These are phyloP conservation scores for Cacatua alba DNA, from an alignment of 2,113 vertebrate species.

Conservation along the genomic window DNA sequence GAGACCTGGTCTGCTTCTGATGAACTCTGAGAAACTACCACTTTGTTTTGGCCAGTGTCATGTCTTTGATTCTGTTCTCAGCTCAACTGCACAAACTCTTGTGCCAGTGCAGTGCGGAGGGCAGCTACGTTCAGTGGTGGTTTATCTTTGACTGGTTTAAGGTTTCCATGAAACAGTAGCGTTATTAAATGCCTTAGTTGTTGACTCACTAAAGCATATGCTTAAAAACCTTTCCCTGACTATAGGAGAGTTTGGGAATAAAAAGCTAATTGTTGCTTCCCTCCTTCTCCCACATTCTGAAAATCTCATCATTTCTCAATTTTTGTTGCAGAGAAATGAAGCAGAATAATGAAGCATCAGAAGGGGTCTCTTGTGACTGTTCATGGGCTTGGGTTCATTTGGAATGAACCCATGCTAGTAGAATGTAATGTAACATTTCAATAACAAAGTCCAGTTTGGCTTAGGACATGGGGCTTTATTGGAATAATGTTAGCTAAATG, in stretches of 20 bases:
- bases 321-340: not conserved
- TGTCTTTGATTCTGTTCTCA: not conserved
- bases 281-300: not conserved
- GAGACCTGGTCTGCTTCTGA: not conserved
- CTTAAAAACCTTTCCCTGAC: not conserved
- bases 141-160: not conserved
- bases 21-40: not conserved
- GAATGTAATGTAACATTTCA: not conserved
- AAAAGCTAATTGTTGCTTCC: not conserved
- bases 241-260: not conserved
- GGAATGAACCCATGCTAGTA: not conserved
- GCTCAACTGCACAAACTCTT: not conserved
- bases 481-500: not conserved
- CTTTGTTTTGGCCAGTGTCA: not conserved
- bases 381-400: not conserved
- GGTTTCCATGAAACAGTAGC: not conserved
- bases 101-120: not conserved
- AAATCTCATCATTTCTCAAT: not conserved
- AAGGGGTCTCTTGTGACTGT: accelerated
- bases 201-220: not conserved
- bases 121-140: not conserved
- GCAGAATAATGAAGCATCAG: not conserved
- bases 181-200: not conserved
- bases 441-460: not conserved
- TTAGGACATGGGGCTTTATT: not conserved